Conservation (phyloP, 2,888 invertebrate genomes). For the Morinoia aosen region DNA sequence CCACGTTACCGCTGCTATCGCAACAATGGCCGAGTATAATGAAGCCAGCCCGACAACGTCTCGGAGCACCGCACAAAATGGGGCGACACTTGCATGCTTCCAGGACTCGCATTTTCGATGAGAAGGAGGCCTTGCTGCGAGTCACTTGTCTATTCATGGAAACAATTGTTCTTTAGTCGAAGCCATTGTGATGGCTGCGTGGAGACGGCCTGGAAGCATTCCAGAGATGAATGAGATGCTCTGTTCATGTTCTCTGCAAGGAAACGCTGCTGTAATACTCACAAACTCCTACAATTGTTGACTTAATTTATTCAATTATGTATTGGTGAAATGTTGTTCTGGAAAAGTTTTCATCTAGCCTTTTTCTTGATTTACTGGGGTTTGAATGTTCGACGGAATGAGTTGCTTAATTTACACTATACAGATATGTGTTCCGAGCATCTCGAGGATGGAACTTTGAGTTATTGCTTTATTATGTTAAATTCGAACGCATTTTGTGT, state of each 20-base stretch:
- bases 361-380: neutral
- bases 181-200: constrained; percentile 25
- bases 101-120: constrained; percentile 3
- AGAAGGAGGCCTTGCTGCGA: neutral
- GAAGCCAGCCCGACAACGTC: neutral
- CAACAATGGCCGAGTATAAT: neutral
- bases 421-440: neutral
- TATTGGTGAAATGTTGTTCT: too few species aligned
- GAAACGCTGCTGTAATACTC: neutral
- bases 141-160: constrained; percentile 42
- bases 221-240: constrained; percentile 2
- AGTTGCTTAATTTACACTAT: neutral
- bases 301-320: neutral
- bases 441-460: neutral
- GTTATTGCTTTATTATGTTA: neutral
- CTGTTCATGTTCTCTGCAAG: neutral
- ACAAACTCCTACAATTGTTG: neutral
- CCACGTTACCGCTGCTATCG: neutral
- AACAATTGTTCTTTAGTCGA: constrained; percentile 23
- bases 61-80: neutral
- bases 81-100: neutral
- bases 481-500: neutral
- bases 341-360: neutral
- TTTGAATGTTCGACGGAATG: neutral
- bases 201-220: constrained; percentile 23